phyloP scores from a whole-genome alignment of 2,113 vertebrate genomes.

The Rhodinocichla rosea region DNA sequence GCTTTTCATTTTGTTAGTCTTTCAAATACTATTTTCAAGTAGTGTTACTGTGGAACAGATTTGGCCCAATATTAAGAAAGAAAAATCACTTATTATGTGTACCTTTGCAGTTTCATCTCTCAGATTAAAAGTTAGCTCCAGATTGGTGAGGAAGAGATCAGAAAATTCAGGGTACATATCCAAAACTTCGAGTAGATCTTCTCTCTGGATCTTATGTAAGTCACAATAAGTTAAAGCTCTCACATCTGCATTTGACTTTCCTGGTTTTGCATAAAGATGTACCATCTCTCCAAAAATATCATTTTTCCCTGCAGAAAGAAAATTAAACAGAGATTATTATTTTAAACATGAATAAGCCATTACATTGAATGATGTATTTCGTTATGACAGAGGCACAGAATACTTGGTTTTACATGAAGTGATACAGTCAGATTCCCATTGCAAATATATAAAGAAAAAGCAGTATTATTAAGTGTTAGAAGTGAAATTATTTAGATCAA shows the following conservation, averaged over 20 bases:
- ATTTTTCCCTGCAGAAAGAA: constrained; percentile 85
- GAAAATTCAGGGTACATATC: constrained; percentile 99
- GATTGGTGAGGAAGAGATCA: constrained; percentile 92
- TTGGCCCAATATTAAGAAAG: background rate
- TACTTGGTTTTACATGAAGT: background rate
- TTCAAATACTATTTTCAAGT: background rate
- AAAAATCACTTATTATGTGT: background rate
- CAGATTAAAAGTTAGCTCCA: constrained; percentile 96
- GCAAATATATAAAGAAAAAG: background rate
- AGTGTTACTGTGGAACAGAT: background rate
- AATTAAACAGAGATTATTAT: background rate
- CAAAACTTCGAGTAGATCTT: constrained; percentile 93
- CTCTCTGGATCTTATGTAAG: constrained; percentile 94
- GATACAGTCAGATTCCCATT: background rate
- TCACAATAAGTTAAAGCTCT: constrained; percentile 97
- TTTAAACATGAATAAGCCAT: background rate
- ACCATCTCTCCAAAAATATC: constrained; percentile 99
- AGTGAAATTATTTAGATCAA: background rate
- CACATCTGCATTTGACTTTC: constrained; percentile 95
- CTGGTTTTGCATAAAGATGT: constrained; percentile 91
- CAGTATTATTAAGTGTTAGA: background rate
- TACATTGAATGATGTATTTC: background rate
- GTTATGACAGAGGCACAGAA: background rate
- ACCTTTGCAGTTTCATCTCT: constrained; percentile 91
- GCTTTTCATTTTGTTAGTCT: background rate